Base-by-base conservation (phyloP, 2,113 vertebrate genomes). In the Pseudopodoces humilis region DNA sequence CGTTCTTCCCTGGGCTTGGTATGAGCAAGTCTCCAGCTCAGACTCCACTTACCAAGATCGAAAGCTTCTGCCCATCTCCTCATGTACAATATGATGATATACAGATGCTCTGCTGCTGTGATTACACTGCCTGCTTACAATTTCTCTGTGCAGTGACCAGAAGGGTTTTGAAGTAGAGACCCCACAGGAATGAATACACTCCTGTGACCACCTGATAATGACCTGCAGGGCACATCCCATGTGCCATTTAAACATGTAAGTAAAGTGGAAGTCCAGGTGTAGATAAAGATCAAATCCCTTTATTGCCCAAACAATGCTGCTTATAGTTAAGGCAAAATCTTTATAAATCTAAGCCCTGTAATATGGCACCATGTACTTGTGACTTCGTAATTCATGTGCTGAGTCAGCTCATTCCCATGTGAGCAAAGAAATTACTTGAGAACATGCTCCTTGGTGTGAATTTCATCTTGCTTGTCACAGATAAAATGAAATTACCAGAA, bases 401-500 rank as follows among this genome's bases (percentile, higher is more conserved):
- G 79, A 94, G 41, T 86, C 85, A 93, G 83, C 69, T 90, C n/a
- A 43, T 90, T 83, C 79, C 60, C 23, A 59, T 8, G 11, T 58
- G 82, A 56, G 62, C 58, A 78, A 88, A 72, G 52, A 23, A 70
- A 68, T 78, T 90, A 77, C 68, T 83, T 78, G 44, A 67, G 83
- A 96, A 83, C 64, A 27, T 31, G 53, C 10, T 63, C 15, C n/a
- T 94, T n/a, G 5, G 39, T 63, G 31, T 92, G 90, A 96, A 96
- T 97, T 94, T 87, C 86, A 76, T 86, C 55, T 85, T 18, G 5
- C 74, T 85, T 78, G 67, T 91, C 76, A 90, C 77, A 83, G 92
- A 67, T 60, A 85, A 94, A 94, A 97, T 90, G 77, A 92, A 90
- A 94, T 96, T 89, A 56, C 74, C 56, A 88, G 92, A 91, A 92